Percentiles rank a stretch among this genome's conserved stretches.
Conservation (phyloP, 2,113 vertebrate species). For the Craseonycteris thonglongyai region DNA sequence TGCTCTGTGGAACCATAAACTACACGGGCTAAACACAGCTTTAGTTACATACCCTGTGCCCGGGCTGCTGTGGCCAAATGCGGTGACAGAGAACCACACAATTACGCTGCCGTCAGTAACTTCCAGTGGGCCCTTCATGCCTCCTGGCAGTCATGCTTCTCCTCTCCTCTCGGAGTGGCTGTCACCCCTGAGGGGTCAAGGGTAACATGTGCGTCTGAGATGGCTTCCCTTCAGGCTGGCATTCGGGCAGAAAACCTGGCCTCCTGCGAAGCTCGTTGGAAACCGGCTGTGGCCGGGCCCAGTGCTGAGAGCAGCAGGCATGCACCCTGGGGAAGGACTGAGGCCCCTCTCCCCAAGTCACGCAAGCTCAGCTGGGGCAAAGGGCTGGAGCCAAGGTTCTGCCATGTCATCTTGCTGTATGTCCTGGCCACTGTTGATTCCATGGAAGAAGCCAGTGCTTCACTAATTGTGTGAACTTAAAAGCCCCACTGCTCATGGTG, state of each 20-base stretch:
- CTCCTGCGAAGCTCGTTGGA: background rate
- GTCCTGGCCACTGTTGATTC: background rate
- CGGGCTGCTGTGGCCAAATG: rapidly evolving
- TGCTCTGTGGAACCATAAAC: background rate
- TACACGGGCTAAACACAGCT: background rate
- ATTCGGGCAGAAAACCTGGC: background rate
- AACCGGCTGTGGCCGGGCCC: background rate
- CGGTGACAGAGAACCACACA: background rate
- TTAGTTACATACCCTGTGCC: no score
- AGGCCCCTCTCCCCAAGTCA: background rate
- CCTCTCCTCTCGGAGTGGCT: rapidly evolving
- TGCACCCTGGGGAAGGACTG: background rate
- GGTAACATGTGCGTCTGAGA: background rate
- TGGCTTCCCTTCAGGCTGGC: background rate
- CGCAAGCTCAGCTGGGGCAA: background rate
- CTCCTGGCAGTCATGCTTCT: no score
- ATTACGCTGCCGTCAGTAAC: background rate
- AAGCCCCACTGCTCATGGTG: background rate
- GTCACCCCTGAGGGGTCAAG: background rate
- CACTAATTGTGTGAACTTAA: background rate
- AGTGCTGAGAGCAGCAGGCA: rapidly evolving
- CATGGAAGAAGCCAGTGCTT: no score
- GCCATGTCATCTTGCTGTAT: background rate
- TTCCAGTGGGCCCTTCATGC: background rate
- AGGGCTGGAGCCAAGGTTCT: no score